phyloP scores from a whole-genome alignment of 2,888 invertebrate genomes.

The Epinotia brunnichana region DNA sequence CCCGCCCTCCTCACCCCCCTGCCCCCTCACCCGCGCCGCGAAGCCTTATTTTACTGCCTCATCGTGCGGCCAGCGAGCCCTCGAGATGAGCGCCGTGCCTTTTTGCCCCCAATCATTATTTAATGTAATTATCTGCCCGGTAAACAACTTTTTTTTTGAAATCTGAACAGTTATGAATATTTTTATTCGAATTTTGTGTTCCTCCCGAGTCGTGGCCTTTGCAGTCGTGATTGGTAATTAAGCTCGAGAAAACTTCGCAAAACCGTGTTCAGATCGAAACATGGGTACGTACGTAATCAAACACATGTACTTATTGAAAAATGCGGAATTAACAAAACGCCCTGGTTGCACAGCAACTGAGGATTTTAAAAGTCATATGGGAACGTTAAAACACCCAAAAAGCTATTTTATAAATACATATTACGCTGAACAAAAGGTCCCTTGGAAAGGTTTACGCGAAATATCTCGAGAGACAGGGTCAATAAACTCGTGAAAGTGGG shows the following conservation, averaged over 20 bases:
- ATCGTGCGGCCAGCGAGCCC: constrained; percentile 63
- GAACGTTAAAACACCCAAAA: neutral
- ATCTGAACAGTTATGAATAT: constrained; percentile 69
- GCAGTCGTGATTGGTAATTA: constrained; percentile 32
- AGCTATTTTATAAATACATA: neutral
- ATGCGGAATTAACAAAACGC: neutral
- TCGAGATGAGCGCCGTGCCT: constrained; percentile 74
- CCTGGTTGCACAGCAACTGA: neutral
- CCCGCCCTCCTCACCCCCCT: constrained; percentile 48
- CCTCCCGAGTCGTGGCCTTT: constrained; percentile 46
- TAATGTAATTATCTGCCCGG: constrained; percentile 79
- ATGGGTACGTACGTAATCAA: neutral
- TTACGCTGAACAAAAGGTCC: neutral
- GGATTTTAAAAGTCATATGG: neutral
- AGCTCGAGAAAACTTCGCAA: constrained; percentile 20
- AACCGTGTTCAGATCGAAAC: constrained; percentile 6
- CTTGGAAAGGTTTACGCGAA: constrained; percentile 31
- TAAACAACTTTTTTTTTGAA: constrained; percentile 72
- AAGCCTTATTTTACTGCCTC: constrained; percentile 74
- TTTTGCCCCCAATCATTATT: constrained; percentile 78
- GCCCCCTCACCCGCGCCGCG: constrained; percentile 49
- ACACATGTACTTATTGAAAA: neutral
- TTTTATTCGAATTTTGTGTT: constrained; percentile 62
- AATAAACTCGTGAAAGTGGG: constrained; percentile 72
- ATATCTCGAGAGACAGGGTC: constrained; percentile 55